These are phyloP conservation scores for Orestias chungarensis DNA, from an alignment of 2,797 vertebrate genomes.

Conservation along the genomic window DNA sequence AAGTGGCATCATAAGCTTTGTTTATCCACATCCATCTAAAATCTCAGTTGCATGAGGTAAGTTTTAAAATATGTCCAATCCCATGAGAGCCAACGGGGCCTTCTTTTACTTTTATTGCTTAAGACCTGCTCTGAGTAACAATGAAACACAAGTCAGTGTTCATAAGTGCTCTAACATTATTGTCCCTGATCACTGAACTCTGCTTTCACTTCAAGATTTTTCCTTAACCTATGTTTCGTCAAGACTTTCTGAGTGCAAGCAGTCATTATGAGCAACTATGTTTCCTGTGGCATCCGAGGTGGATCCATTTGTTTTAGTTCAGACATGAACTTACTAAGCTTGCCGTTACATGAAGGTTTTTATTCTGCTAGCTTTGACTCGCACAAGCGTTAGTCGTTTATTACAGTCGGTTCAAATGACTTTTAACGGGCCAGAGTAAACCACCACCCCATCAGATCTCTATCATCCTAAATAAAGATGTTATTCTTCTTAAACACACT, in stretches of 20 bases:
- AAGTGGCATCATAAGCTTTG: slow-evolving; percentile 51
- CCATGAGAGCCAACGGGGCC: slow-evolving; percentile 26
- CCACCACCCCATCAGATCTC: not conserved
- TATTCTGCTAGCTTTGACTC: slow-evolving; percentile 27
- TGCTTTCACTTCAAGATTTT: slow-evolving; percentile 28
- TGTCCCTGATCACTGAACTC: slow-evolving; percentile 25
- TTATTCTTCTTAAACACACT: not conserved
- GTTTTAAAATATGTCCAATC: slow-evolving; percentile 63
- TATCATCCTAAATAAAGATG: slow-evolving; percentile 1
- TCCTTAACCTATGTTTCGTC: slow-evolving; percentile 18
- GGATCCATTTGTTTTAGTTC: slow-evolving; percentile 48
- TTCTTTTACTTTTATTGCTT: slow-evolving; percentile 59
- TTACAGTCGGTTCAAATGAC: not conserved
- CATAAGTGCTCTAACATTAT: slow-evolving; percentile 18
- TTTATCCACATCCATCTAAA: slow-evolving; percentile 25
- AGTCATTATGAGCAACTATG: no score
- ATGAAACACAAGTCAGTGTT: slow-evolving; percentile 37
- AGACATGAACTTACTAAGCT: slow-evolving; percentile 27
- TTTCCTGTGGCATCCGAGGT: slow-evolving; percentile 37
- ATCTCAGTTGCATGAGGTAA: slow-evolving; percentile 58
- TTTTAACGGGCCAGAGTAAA: slow-evolving; percentile 5
- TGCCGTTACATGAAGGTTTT: slow-evolving; percentile 19
- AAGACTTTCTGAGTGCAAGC: slow-evolving; percentile 9
- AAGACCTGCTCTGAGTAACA: slow-evolving; percentile 57
- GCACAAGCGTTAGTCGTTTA: not conserved